phyloP scores from a whole-genome alignment of 37 sponge, comb jelly and placozoan genomes.

The Axinella damicornis region DNA sequence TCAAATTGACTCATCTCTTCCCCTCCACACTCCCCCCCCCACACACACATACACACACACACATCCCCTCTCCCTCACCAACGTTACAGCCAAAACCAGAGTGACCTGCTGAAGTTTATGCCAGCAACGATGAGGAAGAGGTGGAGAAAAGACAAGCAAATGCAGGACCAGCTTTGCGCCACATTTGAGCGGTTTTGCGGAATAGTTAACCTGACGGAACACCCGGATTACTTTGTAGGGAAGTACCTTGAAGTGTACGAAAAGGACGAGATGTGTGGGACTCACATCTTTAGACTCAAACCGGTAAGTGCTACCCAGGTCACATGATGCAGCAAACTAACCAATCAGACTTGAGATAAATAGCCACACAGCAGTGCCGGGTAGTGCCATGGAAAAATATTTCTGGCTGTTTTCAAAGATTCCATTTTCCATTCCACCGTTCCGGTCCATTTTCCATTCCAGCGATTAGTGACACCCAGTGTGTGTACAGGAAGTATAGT shows the following conservation, averaged over 20 bases:
- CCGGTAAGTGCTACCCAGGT: background rate
- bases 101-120: constrained; percentile 8
- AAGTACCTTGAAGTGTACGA: constrained; percentile 63
- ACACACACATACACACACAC: background rate
- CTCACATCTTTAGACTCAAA: constrained; percentile 44
- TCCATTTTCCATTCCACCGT: too few species aligned
- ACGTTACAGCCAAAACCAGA: background rate
- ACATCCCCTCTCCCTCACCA: too few species aligned
- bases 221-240: background rate
- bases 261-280: constrained; percentile 50
- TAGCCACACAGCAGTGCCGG: too few species aligned
- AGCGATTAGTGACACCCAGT: too few species aligned
- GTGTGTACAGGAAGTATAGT: too few species aligned
- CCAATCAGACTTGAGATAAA: too few species aligned
- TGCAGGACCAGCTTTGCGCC: constrained; percentile 3
- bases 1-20: too few species aligned
- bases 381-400: too few species aligned
- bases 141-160: constrained; percentile 20
- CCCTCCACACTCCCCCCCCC: background rate
- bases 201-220: background rate
- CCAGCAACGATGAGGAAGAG: constrained; percentile 16
- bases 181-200: constrained; percentile 34
- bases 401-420: too few species aligned
- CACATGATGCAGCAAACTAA: too few species aligned
- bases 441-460: too few species aligned